Conservation (phyloP, 2,888 invertebrate genomes). For the Agriopis marginaria region DNA sequence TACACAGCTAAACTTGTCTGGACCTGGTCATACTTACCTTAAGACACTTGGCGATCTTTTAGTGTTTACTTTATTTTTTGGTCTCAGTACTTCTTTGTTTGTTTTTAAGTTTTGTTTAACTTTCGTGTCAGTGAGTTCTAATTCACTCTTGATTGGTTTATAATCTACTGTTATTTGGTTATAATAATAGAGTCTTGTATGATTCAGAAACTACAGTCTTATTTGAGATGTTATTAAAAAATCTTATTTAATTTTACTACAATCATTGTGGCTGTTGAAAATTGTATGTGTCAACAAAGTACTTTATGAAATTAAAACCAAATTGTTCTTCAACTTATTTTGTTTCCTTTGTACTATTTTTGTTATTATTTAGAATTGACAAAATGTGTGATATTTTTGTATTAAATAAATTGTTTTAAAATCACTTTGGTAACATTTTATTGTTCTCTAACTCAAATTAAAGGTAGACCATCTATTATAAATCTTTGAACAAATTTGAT, state of each 20-base stretch:
- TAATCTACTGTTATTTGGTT: no score
- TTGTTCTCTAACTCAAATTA: background rate
- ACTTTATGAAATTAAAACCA: no score
- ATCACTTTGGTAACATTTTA: background rate
- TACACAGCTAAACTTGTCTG: constrained; percentile 53
- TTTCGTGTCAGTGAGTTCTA: background rate
- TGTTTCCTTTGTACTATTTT: background rate
- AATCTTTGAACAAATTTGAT: no score
- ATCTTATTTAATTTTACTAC: no score
- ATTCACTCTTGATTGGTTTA: no score
- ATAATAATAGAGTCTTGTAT: no score
- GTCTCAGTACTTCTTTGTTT: background rate
- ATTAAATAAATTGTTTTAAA: constrained; percentile 15
- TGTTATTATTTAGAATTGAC: constrained; percentile 2
- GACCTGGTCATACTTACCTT: background rate
- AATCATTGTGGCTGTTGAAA: no score
- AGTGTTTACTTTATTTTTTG: background rate
- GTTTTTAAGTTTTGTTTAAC: constrained; percentile 1
- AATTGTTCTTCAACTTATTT: background rate
- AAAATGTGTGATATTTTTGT: constrained; percentile 21
- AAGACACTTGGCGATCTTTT: background rate
- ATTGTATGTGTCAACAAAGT: no score
- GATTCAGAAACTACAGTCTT: no score
- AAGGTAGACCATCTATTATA: no score
- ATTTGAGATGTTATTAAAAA: no score